Evolutionary conservation across 2,888 invertebrate species (phyloP).

Genomic region (Patella pellucida): DNA sequence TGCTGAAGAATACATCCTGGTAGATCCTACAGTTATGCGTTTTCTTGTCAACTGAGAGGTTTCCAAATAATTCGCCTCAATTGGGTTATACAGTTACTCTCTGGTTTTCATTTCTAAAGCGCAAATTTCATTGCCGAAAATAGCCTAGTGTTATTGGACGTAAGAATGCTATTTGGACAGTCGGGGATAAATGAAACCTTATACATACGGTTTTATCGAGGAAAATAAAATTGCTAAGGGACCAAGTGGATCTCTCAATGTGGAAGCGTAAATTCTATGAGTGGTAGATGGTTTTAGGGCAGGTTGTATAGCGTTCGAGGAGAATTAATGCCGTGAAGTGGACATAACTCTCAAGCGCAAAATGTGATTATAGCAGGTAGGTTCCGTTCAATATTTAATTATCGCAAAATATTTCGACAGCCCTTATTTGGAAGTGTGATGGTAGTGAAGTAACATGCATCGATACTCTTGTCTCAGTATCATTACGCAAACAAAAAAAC

Average conservation of each 20-base stretch:
- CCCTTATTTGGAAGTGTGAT: no score
- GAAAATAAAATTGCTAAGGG: not conserved
- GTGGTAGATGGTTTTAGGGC: not conserved
- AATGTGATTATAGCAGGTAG: slow-evolving; percentile 6
- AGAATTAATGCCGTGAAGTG: not conserved
- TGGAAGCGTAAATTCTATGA: not conserved
- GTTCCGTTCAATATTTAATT: not conserved
- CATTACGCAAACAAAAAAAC: no score
- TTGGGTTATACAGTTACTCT: slow-evolving; percentile 9
- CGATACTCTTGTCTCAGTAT: no score
- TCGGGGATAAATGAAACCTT: not conserved
- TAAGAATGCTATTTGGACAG: not conserved
- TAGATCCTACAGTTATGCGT: not conserved
- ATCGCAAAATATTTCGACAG: not conserved
- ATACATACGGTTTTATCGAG: not conserved
- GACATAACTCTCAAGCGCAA: not conserved
- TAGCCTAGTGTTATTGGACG: not conserved
- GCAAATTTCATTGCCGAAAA: not conserved
- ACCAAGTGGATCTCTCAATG: slow-evolving; percentile 4
- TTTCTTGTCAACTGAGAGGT: slow-evolving; percentile 9
- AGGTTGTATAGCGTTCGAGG: not conserved
- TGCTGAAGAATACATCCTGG: not conserved
- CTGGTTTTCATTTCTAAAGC: slow-evolving; percentile 10
- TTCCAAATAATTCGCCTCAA: slow-evolving; percentile 7
- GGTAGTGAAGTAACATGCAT: no score